Evolutionary conservation across 2,888 invertebrate genomes (phyloP).

Genomic region (Junonia oenone): DNA sequence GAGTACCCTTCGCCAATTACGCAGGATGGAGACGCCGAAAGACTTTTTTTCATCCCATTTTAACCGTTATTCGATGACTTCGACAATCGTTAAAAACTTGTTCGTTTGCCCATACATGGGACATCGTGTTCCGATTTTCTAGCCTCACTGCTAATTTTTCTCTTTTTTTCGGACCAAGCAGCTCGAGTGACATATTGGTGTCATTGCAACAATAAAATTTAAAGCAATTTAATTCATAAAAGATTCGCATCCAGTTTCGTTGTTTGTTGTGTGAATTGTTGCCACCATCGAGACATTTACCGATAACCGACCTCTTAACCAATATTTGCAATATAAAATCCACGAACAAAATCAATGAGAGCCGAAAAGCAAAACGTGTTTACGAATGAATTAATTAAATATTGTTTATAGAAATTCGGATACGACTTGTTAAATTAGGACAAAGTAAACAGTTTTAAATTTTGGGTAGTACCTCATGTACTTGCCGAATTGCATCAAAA

Average conservation of each 20-base stretch:
- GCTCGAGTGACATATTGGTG: slow-evolving; percentile 60
- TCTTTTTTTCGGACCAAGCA: slow-evolving; percentile 54
- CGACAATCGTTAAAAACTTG: slow-evolving; percentile 66
- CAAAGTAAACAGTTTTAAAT: slow-evolving; percentile 2
- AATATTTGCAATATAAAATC: slow-evolving; percentile 51
- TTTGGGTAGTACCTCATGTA: background rate
- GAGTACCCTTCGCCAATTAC: slow-evolving; percentile 64
- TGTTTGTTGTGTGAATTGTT: slow-evolving; percentile 40
- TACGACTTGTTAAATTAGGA: slow-evolving; percentile 18
- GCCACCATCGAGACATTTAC: slow-evolving; percentile 45
- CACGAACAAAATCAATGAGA: slow-evolving; percentile 47
- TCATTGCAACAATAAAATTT: slow-evolving; percentile 73
- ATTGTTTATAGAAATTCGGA: slow-evolving; percentile 33
- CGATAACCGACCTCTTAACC: slow-evolving; percentile 67
- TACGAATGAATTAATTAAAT: slow-evolving; percentile 37
- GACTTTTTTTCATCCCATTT: slow-evolving; percentile 49
- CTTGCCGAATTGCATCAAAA: slow-evolving; percentile 39
- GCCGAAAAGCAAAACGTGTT: slow-evolving; percentile 36
- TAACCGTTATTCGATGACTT: slow-evolving; percentile 68
- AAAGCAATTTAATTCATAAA: slow-evolving; percentile 61
- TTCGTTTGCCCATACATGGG: slow-evolving; percentile 51
- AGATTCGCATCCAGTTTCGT: slow-evolving; percentile 40
- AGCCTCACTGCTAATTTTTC: slow-evolving; percentile 56
- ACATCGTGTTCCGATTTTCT: slow-evolving; percentile 69
- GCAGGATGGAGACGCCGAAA: slow-evolving; percentile 55